Percentiles rank a stretch among this genome's conserved stretches.
Conservation (phyloP, 1,140 invertebrate species). For the Pentalonia nigronervosa region DNA sequence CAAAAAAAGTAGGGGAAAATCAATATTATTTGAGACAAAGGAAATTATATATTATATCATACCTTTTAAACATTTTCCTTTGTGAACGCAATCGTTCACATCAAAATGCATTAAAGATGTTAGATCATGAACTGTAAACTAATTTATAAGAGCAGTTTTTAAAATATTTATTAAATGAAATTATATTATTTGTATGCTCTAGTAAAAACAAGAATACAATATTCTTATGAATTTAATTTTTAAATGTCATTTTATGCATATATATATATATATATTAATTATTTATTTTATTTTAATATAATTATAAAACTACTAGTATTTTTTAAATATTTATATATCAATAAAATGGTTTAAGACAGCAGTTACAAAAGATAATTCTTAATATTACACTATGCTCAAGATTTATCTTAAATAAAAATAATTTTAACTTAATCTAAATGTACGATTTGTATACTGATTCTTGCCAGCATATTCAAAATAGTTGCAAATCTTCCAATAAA, state of each 20-base stretch:
- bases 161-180: background rate
- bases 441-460: background rate
- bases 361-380: background rate
- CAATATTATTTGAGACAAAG: background rate
- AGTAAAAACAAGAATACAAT: background rate
- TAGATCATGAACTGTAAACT: constrained; percentile 41
- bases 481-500: too few relatives aligned
- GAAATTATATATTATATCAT: constrained; percentile 19
- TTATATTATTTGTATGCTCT: background rate
- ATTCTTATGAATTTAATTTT: background rate
- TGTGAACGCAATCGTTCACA: background rate
- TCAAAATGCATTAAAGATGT: constrained; percentile 27
- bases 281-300: background rate
- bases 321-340: background rate
- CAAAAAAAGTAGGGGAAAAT: constrained; percentile 8
- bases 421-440: background rate
- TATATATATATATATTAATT: background rate
- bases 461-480: too few relatives aligned
- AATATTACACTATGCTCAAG: background rate
- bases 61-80: constrained; percentile 31
- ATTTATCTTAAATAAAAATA: background rate
- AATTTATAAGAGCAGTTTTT: background rate
- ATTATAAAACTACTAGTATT: background rate
- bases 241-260: background rate
- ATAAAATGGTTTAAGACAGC: background rate